Base-by-base conservation (phyloP, 2,113 vertebrate species). In the Nothocercus julius region DNA sequence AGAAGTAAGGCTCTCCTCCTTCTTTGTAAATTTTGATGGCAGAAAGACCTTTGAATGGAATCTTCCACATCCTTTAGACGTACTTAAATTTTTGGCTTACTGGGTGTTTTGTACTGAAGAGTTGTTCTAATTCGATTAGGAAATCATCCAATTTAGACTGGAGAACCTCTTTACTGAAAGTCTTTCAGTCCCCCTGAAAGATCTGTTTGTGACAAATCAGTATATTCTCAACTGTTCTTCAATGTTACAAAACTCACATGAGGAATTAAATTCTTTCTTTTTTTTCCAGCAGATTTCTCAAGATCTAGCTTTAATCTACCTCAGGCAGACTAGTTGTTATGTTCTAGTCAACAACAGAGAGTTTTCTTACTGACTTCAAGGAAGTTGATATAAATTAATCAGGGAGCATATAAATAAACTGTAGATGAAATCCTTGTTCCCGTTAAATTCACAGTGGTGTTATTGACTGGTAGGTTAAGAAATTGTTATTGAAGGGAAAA, bases 141-240 rank as follows among this genome's bases (percentile, higher is more conserved):
- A 89, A 91, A n/a, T 16, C 17, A 59, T 24, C 32, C 56, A 49
- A 20, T 20, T 13, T 67, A 11, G 18, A 58, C 30, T 9, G 13
- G 25, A 74, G 6, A 67, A 36, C 34, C 9, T 75, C 22, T 58
- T 11, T 27, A 58, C 25, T 74, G n/a, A 38, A 67, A 78, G 9
- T 14, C 56, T 5, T 58, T 25, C 2, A 51, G 4, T 73, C 91
- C 16, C 36, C 25, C 1, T 20, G 24, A 22, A 12, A 34, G 6
- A 2, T 0, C 0, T 13, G 40, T 28, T 28, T 47, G 14, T 81
- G 25, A 63, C 28, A 84, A 70, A 70, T 49, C 38, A 28, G 17
- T 36, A 15, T 30, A 36, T 34, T 38, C 32, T 62, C 19, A 49
- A 58, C 25, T 36, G 44, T 8, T 28, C 18, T 70, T 56, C 54